Base-by-base conservation (phyloP, 2,113 vertebrate species). In the Anthoscopus minutus region DNA sequence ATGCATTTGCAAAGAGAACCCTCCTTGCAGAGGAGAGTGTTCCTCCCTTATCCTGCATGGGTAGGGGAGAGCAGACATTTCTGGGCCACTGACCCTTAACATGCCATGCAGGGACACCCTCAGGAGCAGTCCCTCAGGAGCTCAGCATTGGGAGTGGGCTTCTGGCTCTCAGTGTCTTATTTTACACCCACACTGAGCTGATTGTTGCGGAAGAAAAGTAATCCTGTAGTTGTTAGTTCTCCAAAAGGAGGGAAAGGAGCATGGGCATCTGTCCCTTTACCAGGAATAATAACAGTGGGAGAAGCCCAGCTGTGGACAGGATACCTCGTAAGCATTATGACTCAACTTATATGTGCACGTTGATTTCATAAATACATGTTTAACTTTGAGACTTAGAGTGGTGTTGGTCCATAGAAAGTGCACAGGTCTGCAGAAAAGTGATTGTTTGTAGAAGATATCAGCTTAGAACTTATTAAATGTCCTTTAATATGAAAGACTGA, bases 251-350 rank as follows among this genome's bases (percentile, higher is more conserved):
- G 5, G 5, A 66, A 23, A 57, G 5, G 3, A 79, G 4, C 7
- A 23, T 18, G 7, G 17, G 0, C 19, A 58, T 27, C 37, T 50
- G 6, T 33, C 19, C 5, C 8, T 71, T 18, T 67, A 35, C 14
- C 28, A 60, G 22, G 13, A 76, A 31, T 4, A 18, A 6, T 18
- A 66, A 9, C 13, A 62, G 17, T 40, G 19, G 18, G 10, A 66
- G 10, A 25, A 74, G 17, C 28, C 53, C 13, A 66, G 1, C 12
- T 38, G 13, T 47, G 21, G 7, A 31, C 9, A 60, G 22, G 53
- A 17, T 31, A 33, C 4, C 18, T 38, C 0, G 0, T 13, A 53
- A 40, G 4, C 30, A 70, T 61, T 53, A 60, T n/a, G 21, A 56
- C 1, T 69, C 33, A 40, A 19, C 8, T 54, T 35, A 42, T 4